Conservation (phyloP, 2,797 vertebrate species). For the Danionella dracula region DNA sequence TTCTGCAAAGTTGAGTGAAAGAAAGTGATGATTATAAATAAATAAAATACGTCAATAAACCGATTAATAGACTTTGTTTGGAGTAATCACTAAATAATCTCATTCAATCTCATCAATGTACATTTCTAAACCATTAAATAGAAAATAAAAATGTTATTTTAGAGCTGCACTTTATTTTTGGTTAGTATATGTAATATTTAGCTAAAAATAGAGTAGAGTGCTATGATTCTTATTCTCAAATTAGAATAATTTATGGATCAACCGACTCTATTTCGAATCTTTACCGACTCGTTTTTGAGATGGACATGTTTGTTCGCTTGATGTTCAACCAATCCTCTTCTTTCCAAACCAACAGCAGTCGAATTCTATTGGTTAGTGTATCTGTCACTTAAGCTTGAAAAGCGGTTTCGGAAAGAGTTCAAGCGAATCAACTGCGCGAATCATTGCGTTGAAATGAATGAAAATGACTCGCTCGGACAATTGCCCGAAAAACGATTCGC, state of each 20-base stretch:
- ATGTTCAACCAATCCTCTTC: not conserved
- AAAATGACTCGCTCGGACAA: not conserved
- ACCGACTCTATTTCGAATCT: not conserved
- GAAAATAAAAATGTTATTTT: too few species aligned
- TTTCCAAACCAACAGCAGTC: not conserved
- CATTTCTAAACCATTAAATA: too few species aligned
- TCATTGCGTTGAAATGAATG: not conserved
- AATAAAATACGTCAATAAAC: too few species aligned
- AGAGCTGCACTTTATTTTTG: too few species aligned
- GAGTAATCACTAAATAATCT: too few species aligned
- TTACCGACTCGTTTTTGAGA: not conserved
- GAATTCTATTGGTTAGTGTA: not conserved
- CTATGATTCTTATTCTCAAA: too few species aligned
- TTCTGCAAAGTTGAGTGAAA: too few species aligned
- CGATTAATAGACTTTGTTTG: too few species aligned
- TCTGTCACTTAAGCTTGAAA: not conserved
- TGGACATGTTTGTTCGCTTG: not conserved
- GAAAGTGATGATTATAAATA: too few species aligned
- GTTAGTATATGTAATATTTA: too few species aligned
- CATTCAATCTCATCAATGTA: too few species aligned
- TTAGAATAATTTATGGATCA: not conserved
- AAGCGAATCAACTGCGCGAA: not conserved
- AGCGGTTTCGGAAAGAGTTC: not conserved
- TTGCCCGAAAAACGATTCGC: not conserved
- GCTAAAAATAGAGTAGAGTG: too few species aligned